Evolutionary conservation across 2,797 vertebrate genomes (phyloP), one percentile per base, ranked within the genome.

Genomic region (Myioborus miniatus): DNA sequence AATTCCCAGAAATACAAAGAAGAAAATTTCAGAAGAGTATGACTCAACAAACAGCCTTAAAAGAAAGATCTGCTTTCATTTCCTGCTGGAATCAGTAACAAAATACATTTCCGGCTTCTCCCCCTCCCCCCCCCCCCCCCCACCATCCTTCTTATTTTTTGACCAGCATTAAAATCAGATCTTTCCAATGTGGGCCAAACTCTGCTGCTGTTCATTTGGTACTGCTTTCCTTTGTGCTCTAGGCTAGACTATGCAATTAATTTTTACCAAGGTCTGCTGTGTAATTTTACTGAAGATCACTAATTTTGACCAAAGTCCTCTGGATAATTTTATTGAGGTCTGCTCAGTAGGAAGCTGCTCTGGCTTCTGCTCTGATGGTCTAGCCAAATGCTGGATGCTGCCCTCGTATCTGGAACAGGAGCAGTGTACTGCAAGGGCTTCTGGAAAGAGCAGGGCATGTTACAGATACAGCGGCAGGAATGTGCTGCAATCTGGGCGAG

Each of bases 241-340:
- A 83, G 95, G 91, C 83, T 92, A 94, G 55, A 76, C 39, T 62
- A 58, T 65, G 85, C 83, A 94, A 96, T 94, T 96, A 94, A 91
- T 97, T 97, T 97, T 96, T 83, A 81, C 79, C 81, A 78, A 94
- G 72, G 74, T 94, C 94, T 94, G 89, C 36, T 94, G 87, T 93
- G 77, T 94, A 91, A 94, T 97, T 95, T 94, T 91, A 88, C 72
- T 75, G 79, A 93, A 94, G 85, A 78, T 82, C 79, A 78, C 82
- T 93, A 72, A 90, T 90, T 95, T 96, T 94, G 93, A 93, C 72
- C 69, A 81, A 93, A 86, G 87, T 84, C 94, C 79, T 94, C 82
- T 83, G 90, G 87, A 94, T 90, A 88, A 93, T 91, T 94, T 90
- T 87, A 71, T 95, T 91, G 83, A 75, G 87, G 69, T 87, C 82